These are phyloP conservation scores for Sparus aurata DNA, from an alignment of 2,797 vertebrate genomes.

Conservation along the genomic window DNA sequence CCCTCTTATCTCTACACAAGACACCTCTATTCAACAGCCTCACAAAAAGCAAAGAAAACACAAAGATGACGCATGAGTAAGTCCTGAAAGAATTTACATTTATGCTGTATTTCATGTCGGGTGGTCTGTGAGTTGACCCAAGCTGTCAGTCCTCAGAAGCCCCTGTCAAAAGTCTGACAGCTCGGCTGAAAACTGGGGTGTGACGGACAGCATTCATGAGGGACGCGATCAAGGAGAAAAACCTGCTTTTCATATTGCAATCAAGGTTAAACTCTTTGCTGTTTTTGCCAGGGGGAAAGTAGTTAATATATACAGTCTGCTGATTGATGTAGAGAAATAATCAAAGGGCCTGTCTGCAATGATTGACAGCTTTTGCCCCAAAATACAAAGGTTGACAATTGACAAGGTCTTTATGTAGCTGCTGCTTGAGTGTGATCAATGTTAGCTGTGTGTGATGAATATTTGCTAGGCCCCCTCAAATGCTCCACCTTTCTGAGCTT, in stretches of 20 bases:
- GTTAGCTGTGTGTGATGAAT: conserved; percentile 46
- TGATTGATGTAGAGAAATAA: conserved; percentile 49
- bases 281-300: conserved; percentile 17
- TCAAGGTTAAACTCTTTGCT: conserved; percentile 50
- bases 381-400: conserved; percentile 40
- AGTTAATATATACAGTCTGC: conserved; percentile 32
- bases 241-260: conserved; percentile 48
- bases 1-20: conserved; percentile 27
- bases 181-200: background rate
- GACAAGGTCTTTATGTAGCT: conserved; percentile 48
- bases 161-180: conserved; percentile 8
- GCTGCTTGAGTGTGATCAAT: conserved; percentile 40
- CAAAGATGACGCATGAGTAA: background rate
- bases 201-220: conserved; percentile 30
- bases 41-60: conserved; percentile 1
- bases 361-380: conserved; percentile 51
- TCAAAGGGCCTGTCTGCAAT: conserved; percentile 55
- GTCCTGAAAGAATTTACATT: conserved; percentile 1
- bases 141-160: conserved; percentile 17
- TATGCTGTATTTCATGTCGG: conserved; percentile 14
- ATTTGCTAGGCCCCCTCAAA: conserved; percentile 25
- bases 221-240: conserved; percentile 24
- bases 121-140: conserved; percentile 32
- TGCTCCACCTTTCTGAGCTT: conserved; percentile 26
- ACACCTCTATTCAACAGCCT: conserved; percentile 12